Conservation (phyloP, 1,140 invertebrate species). For the Subanguina moxae region DNA sequence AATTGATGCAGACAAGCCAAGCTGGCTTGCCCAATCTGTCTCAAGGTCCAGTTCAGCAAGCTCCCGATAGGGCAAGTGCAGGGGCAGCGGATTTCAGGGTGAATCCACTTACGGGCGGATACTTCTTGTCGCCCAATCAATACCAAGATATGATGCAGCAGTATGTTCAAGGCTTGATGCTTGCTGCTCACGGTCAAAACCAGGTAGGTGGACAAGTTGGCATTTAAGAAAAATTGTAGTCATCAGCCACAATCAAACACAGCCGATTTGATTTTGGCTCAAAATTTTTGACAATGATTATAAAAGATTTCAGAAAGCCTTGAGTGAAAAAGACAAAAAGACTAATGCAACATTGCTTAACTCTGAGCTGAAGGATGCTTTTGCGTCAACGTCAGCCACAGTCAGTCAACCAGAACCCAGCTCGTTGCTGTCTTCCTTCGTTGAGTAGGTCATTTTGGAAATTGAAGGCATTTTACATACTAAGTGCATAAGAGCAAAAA, state of each 20-base stretch:
- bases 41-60: neutral
- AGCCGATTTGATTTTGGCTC: too few relatives aligned
- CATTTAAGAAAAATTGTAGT: too few relatives aligned
- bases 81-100: constrained; percentile 29
- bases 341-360: neutral
- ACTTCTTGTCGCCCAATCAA: constrained; percentile 45
- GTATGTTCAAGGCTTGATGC: constrained; percentile 41
- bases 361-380: neutral
- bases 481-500: too few relatives aligned
- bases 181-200: constrained; percentile 16
- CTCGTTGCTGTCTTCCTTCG: too few relatives aligned
- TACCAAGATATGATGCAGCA: constrained; percentile 58
- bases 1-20: too few relatives aligned
- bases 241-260: too few relatives aligned
- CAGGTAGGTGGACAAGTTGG: too few relatives aligned
- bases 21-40: neutral
- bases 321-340: neutral
- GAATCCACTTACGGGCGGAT: constrained; percentile 41
- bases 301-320: neutral
- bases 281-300: neutral
- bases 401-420: too few relatives aligned
- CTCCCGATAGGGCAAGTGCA: too few relatives aligned
- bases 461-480: too few relatives aligned
- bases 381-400: neutral
- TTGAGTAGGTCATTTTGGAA: too few relatives aligned